Conservation (phyloP, 2,113 vertebrate genomes). For the Alouatta palliata region DNA sequence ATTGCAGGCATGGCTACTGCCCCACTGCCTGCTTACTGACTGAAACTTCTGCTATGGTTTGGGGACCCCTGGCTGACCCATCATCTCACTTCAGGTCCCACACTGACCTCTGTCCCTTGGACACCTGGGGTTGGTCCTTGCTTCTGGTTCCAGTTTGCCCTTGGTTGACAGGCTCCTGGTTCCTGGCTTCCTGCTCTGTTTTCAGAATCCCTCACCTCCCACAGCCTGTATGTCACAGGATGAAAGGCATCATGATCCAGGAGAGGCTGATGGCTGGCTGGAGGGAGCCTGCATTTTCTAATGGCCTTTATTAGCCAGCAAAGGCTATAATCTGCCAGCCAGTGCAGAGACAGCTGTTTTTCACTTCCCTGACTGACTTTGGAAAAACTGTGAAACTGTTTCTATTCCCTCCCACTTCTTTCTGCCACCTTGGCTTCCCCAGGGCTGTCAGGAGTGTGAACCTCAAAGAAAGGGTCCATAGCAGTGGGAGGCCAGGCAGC, state of each 20-base stretch:
- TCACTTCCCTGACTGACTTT: neutral
- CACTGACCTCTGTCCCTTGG: neutral
- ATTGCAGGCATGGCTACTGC: neutral
- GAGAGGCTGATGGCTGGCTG: neutral
- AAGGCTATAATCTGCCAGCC: neutral
- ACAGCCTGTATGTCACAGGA: rapidly evolving
- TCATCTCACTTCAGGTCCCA: neutral
- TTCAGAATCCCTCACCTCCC: neutral
- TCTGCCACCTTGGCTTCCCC: neutral
- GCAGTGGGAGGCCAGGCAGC: neutral
- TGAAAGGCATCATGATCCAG: neutral
- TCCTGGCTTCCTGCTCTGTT: neutral
- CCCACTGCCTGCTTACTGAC: neutral
- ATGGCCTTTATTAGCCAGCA: neutral
- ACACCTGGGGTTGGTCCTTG: neutral
- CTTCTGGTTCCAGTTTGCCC: neutral
- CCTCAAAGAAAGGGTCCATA: neutral
- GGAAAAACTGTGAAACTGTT: neutral
- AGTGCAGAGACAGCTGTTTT: neutral
- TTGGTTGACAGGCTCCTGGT: neutral
- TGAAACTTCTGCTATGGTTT: neutral
- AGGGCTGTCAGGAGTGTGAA: neutral
- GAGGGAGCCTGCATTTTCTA: neutral
- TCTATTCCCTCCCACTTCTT: neutral
- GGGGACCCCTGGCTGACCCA: neutral